These are phyloP conservation scores for Crambe crambe DNA, from an alignment of 37 sponge, comb jelly and placozoan species.

Conservation along the genomic window DNA sequence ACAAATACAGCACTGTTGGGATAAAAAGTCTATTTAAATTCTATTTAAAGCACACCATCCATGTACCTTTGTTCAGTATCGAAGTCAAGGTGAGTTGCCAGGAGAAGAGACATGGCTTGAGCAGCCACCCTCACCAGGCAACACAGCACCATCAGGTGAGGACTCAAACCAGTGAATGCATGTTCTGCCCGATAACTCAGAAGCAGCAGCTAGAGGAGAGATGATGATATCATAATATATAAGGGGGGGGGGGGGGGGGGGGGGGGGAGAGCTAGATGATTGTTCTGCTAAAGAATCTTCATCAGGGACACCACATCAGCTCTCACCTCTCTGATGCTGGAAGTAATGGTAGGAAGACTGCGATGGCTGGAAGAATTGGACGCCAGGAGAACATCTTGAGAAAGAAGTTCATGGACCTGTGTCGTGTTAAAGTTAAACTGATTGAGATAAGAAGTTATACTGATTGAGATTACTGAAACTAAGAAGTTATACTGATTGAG, in stretches of 20 bases:
- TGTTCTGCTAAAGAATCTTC: too few species aligned
- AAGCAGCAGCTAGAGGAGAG: conserved; percentile 35
- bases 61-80: conserved; percentile 40
- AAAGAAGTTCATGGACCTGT: conserved; percentile 39
- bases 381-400: conserved; percentile 51
- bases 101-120: conserved; percentile 36
- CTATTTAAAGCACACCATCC: neutral
- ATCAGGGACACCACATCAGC: neutral
- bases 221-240: neutral
- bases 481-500: neutral
- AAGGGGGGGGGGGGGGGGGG: neutral
- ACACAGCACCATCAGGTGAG: conserved; percentile 4
- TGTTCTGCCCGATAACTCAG: conserved; percentile 44
- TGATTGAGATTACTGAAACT: conserved; percentile 3
- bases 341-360: conserved; percentile 19
- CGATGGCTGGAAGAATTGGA: conserved; percentile 12
- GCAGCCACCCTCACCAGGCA: conserved; percentile 40
- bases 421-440: neutral
- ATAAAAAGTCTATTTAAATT: neutral
- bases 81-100: conserved; percentile 38
- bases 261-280: neutral
- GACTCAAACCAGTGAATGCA: conserved; percentile 6
- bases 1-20: conserved; percentile 4
- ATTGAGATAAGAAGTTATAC: neutral
- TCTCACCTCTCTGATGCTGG: conserved; percentile 37